Percentiles rank a stretch among this genome's conserved stretches.
Evolutionary conservation across 2,797 vertebrate species (phyloP).

Genomic region (Dromococcyx pavoninus): DNA sequence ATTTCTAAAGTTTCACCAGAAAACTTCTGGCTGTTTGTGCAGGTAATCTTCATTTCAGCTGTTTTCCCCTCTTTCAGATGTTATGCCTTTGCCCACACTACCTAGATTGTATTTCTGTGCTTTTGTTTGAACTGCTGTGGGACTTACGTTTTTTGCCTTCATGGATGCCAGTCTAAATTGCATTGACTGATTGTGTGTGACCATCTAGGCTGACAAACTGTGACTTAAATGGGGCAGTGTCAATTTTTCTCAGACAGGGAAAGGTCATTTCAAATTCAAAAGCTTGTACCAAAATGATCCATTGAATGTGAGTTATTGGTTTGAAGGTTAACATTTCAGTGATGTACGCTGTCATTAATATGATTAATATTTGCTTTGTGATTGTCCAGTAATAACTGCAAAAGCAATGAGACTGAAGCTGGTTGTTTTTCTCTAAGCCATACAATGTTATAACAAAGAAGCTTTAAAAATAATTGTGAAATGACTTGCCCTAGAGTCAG

Average conservation of each 20-base stretch:
- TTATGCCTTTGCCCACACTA: background rate
- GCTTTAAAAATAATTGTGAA: background rate
- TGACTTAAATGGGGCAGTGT: conserved; percentile 56
- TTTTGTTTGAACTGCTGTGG: background rate
- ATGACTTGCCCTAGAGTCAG: background rate
- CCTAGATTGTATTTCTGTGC: background rate
- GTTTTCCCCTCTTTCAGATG: background rate
- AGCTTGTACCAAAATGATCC: background rate
- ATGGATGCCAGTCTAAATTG: conserved; percentile 22
- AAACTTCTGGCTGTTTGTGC: background rate
- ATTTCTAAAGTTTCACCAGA: background rate
- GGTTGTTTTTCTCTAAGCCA: background rate
- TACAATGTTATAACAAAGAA: background rate
- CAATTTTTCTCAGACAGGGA: conserved; percentile 39
- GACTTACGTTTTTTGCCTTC: background rate
- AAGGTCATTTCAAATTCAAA: conserved; percentile 10
- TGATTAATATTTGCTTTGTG: conserved; percentile 42
- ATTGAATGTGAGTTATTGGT: background rate
- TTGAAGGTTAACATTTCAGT: conserved; percentile 43
- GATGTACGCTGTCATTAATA: conserved; percentile 16
- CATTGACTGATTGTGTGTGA: conserved; percentile 35
- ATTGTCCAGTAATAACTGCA: background rate
- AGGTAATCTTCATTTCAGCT: background rate
- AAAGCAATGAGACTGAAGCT: background rate
- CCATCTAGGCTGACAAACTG: conserved; percentile 34